Evolutionary conservation across 1,140 invertebrate genomes (phyloP).

Genomic region (Mya arenaria): DNA sequence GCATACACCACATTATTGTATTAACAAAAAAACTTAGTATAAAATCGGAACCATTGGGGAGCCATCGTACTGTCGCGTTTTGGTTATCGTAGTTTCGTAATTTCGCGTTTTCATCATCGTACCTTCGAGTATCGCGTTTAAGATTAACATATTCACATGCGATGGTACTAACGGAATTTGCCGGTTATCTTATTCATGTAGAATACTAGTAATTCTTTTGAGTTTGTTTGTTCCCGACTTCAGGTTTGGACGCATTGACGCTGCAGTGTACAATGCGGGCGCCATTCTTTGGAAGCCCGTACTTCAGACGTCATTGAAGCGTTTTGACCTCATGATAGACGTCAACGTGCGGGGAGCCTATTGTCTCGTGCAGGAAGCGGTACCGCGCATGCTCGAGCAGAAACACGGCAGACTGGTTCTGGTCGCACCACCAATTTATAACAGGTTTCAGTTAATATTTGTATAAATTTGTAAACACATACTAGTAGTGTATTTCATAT

Average conservation of each 20-base stretch:
- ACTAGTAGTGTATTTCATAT: too few species aligned
- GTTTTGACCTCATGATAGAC: slow-evolving; percentile 70
- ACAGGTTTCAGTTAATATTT: slow-evolving; percentile 63
- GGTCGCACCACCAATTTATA: slow-evolving; percentile 73
- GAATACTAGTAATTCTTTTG: background rate
- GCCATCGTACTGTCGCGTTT: too few species aligned
- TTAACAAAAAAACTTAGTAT: too few species aligned
- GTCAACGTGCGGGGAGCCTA: slow-evolving; percentile 73
- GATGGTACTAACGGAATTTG: background rate
- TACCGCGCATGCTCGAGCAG: slow-evolving; percentile 66
- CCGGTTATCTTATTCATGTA: background rate
- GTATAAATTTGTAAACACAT: too few species aligned
- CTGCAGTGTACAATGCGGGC: slow-evolving; percentile 73
- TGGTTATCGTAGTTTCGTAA: too few species aligned
- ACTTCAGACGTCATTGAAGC: slow-evolving; percentile 65
- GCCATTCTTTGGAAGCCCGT: slow-evolving; percentile 71
- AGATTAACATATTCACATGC: background rate
- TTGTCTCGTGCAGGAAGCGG: slow-evolving; percentile 63
- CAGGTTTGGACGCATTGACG: slow-evolving; percentile 68
- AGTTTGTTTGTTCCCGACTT: background rate
- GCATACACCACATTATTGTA: too few species aligned
- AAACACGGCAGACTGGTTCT: slow-evolving; percentile 67
- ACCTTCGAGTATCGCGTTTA: background rate
- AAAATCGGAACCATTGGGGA: too few species aligned
- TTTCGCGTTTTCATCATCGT: background rate